Evolutionary conservation across 2,888 invertebrate genomes (phyloP).

Genomic region (Netelia virgata): DNA sequence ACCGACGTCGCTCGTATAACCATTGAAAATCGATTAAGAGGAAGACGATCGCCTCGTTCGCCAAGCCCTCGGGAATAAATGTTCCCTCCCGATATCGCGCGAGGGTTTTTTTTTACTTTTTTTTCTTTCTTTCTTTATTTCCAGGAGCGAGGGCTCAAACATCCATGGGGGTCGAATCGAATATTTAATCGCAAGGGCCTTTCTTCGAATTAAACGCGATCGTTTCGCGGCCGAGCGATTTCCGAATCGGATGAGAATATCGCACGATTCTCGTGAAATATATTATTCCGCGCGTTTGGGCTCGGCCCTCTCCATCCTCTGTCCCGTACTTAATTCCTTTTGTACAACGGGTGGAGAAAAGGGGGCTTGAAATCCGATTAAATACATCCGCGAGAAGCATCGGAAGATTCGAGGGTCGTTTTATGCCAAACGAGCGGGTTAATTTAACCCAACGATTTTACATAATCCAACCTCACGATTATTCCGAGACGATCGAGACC

Average conservation of each 20-base stretch:
- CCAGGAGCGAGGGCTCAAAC: no score
- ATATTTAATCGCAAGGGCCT: conserved; percentile 46
- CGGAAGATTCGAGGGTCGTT: not conserved
- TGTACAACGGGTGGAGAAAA: not conserved
- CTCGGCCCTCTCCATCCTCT: not conserved
- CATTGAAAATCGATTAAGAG: conserved; percentile 1
- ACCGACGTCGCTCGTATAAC: not conserved
- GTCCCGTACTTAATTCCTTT: not conserved
- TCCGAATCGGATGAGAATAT: conserved; percentile 7
- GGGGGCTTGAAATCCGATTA: conserved; percentile 30
- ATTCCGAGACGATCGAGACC: conserved; percentile 16
- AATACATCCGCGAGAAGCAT: conserved; percentile 1
- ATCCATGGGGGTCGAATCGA: conserved; percentile 28
- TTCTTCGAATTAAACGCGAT: conserved; percentile 52
- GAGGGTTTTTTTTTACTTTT: not conserved
- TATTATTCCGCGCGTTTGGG: not conserved
- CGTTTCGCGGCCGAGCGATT: conserved; percentile 13
- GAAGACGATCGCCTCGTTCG: not conserved
- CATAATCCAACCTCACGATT: conserved; percentile 43
- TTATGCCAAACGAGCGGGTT: conserved; percentile 42
- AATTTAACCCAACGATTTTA: conserved; percentile 42
- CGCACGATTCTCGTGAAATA: conserved; percentile 38
- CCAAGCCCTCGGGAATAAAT: not conserved
- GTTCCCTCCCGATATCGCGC: not conserved
- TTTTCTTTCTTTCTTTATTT: no score